Conservation (phyloP, 1,140 invertebrate genomes). For the Amphibalanus amphitrite region DNA sequence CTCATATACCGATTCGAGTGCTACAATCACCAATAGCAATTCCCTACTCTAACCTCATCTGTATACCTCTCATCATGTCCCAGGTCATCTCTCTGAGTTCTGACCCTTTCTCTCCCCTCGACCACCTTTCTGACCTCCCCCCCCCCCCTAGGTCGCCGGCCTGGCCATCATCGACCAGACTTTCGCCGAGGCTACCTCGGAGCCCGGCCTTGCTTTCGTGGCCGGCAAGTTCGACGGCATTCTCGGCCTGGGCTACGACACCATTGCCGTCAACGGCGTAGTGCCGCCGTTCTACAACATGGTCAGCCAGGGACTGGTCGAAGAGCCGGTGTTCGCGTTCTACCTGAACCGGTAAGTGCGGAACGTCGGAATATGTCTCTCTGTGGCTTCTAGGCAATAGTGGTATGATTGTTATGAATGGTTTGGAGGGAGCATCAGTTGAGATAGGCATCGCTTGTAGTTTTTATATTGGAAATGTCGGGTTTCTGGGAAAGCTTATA, state of each 20-base stretch:
- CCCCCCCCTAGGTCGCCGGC: conserved; percentile 27
- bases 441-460: too few relatives aligned
- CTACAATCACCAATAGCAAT: too few relatives aligned
- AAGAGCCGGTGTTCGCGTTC: conserved; percentile 42
- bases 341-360: conserved; percentile 39
- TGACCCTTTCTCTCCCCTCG: too few relatives aligned
- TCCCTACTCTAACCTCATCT: too few relatives aligned
- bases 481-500: too few relatives aligned
- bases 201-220: conserved; percentile 41
- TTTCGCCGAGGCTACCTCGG: conserved; percentile 44
- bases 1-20: too few relatives aligned
- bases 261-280: conserved; percentile 30
- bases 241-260: conserved; percentile 35
- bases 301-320: conserved; percentile 35
- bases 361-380: conserved; percentile 7
- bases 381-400: neutral
- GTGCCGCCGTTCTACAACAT: conserved; percentile 45
- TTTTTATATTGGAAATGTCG: too few relatives aligned
- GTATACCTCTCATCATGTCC: too few relatives aligned
- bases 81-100: too few relatives aligned
- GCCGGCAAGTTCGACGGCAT: conserved; percentile 45
- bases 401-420: too few relatives aligned
- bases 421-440: too few relatives aligned
- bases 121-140: neutral
- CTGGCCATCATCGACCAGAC: conserved; percentile 35